Conservation (phyloP, 2,113 vertebrate species). For the Zosterops japonicus region DNA sequence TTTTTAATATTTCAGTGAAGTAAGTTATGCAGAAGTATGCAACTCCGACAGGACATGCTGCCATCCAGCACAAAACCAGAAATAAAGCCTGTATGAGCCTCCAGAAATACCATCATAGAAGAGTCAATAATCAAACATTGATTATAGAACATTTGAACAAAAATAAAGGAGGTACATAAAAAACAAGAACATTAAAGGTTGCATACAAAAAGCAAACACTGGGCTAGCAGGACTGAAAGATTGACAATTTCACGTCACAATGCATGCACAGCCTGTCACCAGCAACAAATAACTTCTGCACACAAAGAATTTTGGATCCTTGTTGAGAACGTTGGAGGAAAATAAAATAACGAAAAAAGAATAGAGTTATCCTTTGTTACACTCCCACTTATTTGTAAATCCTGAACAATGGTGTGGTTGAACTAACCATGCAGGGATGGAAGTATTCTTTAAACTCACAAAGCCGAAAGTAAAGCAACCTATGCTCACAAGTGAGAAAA, state of each 20-base stretch:
- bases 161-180: not conserved
- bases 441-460: not conserved
- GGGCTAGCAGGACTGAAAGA: not conserved
- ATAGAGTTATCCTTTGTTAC: not conserved
- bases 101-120: not conserved
- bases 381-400: not conserved
- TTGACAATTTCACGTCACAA: not conserved
- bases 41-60: not conserved
- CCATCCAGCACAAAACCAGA: not conserved
- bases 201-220: not conserved
- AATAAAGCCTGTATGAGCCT: not conserved
- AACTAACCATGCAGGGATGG: fast-evolving
- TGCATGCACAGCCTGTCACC: not conserved
- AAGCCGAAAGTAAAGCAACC: not conserved
- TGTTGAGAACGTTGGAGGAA: not conserved
- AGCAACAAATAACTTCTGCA: not conserved
- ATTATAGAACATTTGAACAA: not conserved
- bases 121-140: not conserved
- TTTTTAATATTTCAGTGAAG: not conserved
- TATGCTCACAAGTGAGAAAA: not conserved
- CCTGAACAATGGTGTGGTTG: not conserved
- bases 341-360: not conserved
- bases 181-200: not conserved
- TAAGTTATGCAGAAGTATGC: not conserved
- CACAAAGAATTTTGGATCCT: not conserved